Percentiles rank a stretch among this genome's conserved stretches.
Evolutionary conservation across 2,888 invertebrate genomes (phyloP).

Genomic region (Aphrophora alni): DNA sequence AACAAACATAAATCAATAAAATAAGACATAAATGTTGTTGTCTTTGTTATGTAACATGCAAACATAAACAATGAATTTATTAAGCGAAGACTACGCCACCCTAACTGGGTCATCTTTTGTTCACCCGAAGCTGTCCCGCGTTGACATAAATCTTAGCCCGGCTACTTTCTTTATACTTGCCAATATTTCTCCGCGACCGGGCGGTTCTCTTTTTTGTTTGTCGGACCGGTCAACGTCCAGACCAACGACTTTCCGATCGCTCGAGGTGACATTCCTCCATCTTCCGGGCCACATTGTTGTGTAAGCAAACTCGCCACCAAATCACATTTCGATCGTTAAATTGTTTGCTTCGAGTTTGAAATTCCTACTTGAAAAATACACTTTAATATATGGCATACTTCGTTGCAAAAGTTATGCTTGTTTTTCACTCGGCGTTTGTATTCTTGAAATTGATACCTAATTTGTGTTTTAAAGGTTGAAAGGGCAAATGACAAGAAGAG

Average conservation of each 20-base stretch:
- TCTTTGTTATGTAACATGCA: not conserved
- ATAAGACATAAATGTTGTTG: not conserved
- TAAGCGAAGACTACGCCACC: not conserved
- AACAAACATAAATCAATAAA: not conserved
- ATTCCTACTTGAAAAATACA: not conserved
- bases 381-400: not conserved
- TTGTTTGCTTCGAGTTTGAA: not conserved
- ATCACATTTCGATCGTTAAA: conserved; percentile 6
- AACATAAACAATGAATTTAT: not conserved
- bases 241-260: not conserved
- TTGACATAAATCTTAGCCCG: not conserved
- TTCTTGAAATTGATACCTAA: not conserved
- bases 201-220: not conserved
- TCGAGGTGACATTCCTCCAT: not conserved
- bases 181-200: conserved; percentile 1
- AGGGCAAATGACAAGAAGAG: too few relatives aligned
- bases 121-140: not conserved
- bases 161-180: not conserved
- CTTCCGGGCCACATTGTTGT: not conserved
- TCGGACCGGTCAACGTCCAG: not conserved
- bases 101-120: not conserved
- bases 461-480: too few relatives aligned
- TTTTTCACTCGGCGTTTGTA: not conserved
- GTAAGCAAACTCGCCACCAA: not conserved
- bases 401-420: not conserved